These are phyloP conservation scores for Aricia agestis DNA, from an alignment of 1,140 invertebrate genomes.

Conservation along the genomic window DNA sequence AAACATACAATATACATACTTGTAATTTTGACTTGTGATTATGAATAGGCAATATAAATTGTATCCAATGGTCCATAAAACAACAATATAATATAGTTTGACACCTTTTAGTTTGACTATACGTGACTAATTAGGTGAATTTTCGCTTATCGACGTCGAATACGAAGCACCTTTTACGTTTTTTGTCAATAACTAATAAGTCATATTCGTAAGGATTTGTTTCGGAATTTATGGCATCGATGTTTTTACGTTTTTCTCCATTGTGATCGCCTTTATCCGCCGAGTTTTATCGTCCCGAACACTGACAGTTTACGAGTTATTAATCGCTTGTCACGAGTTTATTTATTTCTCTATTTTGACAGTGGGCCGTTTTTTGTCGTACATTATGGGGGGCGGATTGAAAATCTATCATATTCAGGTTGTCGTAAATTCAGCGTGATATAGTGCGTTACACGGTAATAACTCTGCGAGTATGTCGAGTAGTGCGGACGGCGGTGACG, in stretches of 20 bases:
- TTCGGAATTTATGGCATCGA: conserved; percentile 72
- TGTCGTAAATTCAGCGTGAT: conserved; percentile 72
- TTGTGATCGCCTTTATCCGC: conserved; percentile 69
- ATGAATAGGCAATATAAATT: conserved; percentile 11
- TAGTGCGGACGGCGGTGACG: conserved; percentile 69
- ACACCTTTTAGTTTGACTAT: conserved; percentile 29
- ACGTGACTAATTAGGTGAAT: conserved; percentile 68
- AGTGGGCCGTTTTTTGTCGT: conserved; percentile 65
- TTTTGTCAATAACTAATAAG: conserved; percentile 58
- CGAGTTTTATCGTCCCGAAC: conserved; percentile 67
- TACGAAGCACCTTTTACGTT: conserved; percentile 44
- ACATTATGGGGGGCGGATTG: conserved; percentile 66
- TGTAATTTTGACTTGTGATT: neutral
- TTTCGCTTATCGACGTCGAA: conserved; percentile 45
- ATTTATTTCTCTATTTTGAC: conserved; percentile 75
- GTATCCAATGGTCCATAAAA: conserved; percentile 1
- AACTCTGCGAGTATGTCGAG: conserved; percentile 62
- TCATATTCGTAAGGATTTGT: conserved; percentile 77
- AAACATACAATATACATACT: neutral
- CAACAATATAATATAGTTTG: conserved; percentile 7
- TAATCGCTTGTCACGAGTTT: conserved; percentile 75
- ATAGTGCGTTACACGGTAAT: conserved; percentile 70
- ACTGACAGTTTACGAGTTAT: conserved; percentile 76
- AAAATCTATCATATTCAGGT: conserved; percentile 76
- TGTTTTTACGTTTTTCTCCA: conserved; percentile 72